Evolutionary conservation across 2,113 vertebrate species (phyloP).

Genomic region (Colius striatus): DNA sequence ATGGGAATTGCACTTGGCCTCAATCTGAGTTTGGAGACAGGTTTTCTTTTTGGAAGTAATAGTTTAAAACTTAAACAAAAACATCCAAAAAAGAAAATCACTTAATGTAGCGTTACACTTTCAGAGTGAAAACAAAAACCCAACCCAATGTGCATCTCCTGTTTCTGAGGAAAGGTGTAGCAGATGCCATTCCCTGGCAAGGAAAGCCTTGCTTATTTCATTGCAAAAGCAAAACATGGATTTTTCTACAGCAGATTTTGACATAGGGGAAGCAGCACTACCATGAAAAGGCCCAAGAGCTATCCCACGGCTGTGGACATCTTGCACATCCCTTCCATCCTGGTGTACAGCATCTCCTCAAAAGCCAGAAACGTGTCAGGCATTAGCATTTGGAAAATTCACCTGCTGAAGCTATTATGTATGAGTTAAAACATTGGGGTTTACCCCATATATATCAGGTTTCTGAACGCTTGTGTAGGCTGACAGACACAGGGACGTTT

Average conservation of each 20-base stretch:
- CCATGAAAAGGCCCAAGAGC: neutral
- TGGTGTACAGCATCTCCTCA: fast-evolving
- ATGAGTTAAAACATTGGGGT: too few species aligned
- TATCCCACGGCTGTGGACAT: neutral
- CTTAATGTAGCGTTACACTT: neutral
- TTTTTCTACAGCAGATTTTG: neutral
- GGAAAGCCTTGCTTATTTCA: neutral
- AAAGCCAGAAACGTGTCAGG: neutral
- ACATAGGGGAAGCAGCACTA: neutral
- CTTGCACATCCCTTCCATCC: neutral
- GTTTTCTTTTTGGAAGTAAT: neutral
- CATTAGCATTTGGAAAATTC: neutral
- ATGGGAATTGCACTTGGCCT: neutral
- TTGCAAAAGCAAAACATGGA: neutral
- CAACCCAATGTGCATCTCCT: neutral
- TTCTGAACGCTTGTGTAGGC: neutral
- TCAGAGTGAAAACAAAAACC: neutral
- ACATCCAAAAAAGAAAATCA: neutral
- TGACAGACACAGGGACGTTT: neutral
- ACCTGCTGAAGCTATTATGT: neutral
- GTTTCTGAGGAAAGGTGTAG: neutral
- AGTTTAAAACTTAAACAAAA: neutral
- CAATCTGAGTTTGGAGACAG: neutral
- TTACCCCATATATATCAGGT: neutral
- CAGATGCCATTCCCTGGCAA: neutral